Conservation (phyloP, 2,113 vertebrate genomes). For the Hippolais icterina region DNA sequence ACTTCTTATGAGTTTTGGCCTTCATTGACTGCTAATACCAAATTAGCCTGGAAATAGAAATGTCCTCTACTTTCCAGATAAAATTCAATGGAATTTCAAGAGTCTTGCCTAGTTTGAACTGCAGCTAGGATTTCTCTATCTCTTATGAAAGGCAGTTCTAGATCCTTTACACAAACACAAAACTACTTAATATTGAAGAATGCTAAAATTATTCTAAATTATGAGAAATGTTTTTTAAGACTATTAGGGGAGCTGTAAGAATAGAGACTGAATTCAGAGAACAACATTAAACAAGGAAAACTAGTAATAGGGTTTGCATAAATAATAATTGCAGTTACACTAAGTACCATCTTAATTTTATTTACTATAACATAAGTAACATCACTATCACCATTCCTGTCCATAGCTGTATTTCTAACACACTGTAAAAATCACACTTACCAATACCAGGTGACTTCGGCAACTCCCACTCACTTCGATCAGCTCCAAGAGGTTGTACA, state of each 20-base stretch:
- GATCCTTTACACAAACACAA: neutral
- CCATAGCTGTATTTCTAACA: neutral
- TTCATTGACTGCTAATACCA: neutral
- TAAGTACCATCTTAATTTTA: neutral
- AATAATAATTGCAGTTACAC: neutral
- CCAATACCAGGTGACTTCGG: constrained; percentile 73
- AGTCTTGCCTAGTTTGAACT: neutral
- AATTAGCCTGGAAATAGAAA: neutral
- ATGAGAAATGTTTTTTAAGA: neutral
- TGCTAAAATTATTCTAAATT: neutral
- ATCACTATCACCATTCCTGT: neutral
- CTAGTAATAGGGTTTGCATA: neutral
- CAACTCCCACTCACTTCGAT: constrained; percentile 67
- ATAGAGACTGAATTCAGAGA: neutral
- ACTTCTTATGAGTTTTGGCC: neutral
- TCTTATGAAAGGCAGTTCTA: neutral
- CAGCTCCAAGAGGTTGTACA: constrained; percentile 52
- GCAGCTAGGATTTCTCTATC: neutral
- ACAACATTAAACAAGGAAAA: neutral
- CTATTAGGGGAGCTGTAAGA: neutral
- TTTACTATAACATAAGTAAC: neutral
- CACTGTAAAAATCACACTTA: constrained; percentile 60
- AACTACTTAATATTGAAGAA: neutral
- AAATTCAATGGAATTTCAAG: neutral
- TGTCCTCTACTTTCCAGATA: neutral